Conservation (phyloP, 2,888 invertebrate genomes). For the Oxycera nigricornis region DNA sequence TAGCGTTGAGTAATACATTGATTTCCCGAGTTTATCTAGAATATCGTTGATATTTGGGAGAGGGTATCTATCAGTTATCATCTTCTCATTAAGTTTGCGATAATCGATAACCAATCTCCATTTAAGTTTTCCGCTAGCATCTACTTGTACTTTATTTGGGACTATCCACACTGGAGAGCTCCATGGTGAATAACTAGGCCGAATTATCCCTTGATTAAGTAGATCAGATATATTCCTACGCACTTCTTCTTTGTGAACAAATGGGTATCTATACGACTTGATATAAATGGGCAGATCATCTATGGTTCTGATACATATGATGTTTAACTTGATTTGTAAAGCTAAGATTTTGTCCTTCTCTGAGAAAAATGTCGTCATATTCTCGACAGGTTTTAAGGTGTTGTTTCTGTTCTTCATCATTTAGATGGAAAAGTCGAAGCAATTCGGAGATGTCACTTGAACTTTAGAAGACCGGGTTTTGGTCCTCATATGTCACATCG, state of each 20-base stretch:
- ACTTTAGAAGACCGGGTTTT: too few species aligned
- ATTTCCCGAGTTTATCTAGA: background rate
- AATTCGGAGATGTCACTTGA: too few species aligned
- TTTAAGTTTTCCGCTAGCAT: conserved; percentile 41
- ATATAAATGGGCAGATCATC: too few species aligned
- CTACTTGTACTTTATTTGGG: background rate
- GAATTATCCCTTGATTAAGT: conserved; percentile 36
- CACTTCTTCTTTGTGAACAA: conserved; percentile 38
- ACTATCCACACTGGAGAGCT: conserved; percentile 48
- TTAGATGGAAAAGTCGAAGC: too few species aligned
- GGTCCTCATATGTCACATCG: too few species aligned
- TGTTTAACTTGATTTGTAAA: too few species aligned
- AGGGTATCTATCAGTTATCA: background rate
- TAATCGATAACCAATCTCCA: conserved; percentile 49
- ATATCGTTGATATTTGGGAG: conserved; percentile 42
- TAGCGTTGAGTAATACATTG: background rate
- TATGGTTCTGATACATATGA: too few species aligned
- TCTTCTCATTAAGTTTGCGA: conserved; percentile 26
- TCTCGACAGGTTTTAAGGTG: too few species aligned
- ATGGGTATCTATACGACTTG: conserved; percentile 3
- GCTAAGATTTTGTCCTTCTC: too few species aligned
- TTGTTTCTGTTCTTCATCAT: too few species aligned
- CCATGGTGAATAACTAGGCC: conserved; percentile 23
- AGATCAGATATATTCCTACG: conserved; percentile 32
- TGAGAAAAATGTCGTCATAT: too few species aligned